phyloP scores from a whole-genome alignment of 2,113 vertebrate species.

The Rousettus leschenaultii region DNA sequence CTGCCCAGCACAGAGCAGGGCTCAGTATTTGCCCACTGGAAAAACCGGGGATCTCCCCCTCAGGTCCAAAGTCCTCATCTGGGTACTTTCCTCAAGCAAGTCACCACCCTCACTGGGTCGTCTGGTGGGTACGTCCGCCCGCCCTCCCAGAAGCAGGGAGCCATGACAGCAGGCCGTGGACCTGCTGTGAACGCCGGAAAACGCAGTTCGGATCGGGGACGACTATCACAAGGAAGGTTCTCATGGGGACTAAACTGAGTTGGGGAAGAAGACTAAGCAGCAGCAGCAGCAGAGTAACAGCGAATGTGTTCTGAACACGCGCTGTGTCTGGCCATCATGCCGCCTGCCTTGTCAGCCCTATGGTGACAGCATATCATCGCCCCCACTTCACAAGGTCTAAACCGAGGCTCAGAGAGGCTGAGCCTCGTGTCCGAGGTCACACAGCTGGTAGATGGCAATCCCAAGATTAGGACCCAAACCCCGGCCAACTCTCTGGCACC shows the following conservation, averaged over 20 bases:
- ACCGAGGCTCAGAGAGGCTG: background rate
- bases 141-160: background rate
- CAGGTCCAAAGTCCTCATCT: background rate
- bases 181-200: background rate
- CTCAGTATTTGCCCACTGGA: background rate
- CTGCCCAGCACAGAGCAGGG: background rate
- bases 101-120: background rate
- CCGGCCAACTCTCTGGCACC: background rate
- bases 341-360: background rate
- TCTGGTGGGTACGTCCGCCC: background rate
- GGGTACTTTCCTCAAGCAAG: background rate
- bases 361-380: fast-evolving
- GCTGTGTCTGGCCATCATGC: background rate
- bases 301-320: background rate
- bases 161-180: background rate
- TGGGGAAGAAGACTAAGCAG: background rate
- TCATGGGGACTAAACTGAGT: background rate
- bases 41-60: background rate
- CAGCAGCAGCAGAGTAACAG: too few relatives aligned
- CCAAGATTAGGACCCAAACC: background rate
- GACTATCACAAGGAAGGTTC: background rate
- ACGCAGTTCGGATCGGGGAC: background rate
- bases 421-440: background rate
- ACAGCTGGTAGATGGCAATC: background rate
- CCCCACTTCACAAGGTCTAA: background rate